Evolutionary conservation across 2,113 vertebrate species (phyloP), one percentile per base, ranked within the genome.

Genomic region (Collichthys lucidus): DNA sequence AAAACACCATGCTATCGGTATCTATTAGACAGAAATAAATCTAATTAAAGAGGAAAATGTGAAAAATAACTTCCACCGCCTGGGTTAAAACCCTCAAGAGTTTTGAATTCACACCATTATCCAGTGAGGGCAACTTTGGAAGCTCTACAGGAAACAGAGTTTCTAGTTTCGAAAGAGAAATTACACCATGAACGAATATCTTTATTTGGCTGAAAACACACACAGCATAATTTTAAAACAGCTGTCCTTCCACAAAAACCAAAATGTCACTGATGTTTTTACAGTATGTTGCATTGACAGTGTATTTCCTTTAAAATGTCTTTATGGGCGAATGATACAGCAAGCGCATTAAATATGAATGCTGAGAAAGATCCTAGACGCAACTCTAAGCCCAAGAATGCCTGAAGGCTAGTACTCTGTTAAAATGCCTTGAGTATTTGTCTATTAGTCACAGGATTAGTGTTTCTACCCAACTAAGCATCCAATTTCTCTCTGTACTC

Each of bases 371-470:
- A 35, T 49, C 84, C 59, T 66, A 61, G 6, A 68, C n/a, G 26
- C 60, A 0, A 68, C 22, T 55, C 22, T 16, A 29, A 64, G 17
- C 15, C 44, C 20, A 85, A 59, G 29, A 82, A 71, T 50, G 75
- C 24, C 72, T 31, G 19, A 56, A 65, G 52, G 24, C 74, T 50
- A 70, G 50, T 35, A 47, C 14, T 50, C 69, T 80, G 74, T 8
- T 76, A 61, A 87, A 89, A 85, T 77, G 65, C 72, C 31, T 49
- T 0, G 22, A 74, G 73, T 87, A 80, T 88, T 79, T 85, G 49
- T 67, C 49, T 56, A 72, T 56, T 40, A 71, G 84, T 84, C 82
- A 81, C 1, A 1, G 24, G 65, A 76, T 75, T 64, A 74, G 26
- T 62, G 60, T 62, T 80, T 74, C 60, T 70, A 56, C 26, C 57